Evolutionary conservation across 2,888 invertebrate species (phyloP).

Genomic region (Deroplatys truncata): DNA sequence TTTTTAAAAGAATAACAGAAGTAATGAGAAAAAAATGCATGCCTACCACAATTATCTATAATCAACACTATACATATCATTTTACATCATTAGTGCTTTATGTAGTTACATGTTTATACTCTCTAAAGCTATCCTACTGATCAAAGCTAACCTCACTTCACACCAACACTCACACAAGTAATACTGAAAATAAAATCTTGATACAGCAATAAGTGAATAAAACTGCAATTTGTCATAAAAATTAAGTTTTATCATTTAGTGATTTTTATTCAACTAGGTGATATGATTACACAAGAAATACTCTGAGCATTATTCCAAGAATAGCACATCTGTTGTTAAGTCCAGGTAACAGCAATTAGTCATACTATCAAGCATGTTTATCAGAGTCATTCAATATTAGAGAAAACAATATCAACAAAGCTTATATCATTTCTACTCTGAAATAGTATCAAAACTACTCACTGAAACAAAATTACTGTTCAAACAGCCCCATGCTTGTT

Average conservation of each 20-base stretch:
- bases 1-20: not conserved
- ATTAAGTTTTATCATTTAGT: too few species aligned
- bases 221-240: not conserved
- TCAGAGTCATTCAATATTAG: not conserved
- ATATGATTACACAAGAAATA: too few species aligned
- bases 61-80: conserved; percentile 9
- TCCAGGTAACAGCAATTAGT: not conserved
- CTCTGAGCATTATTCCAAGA: not conserved
- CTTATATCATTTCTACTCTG: not conserved
- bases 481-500: not conserved
- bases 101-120: conserved; percentile 3
- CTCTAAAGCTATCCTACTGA: conserved; percentile 8
- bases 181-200: not conserved
- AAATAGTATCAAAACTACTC: not conserved
- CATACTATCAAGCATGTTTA: not conserved
- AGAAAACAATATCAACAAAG: not conserved
- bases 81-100: conserved; percentile 8
- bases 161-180: not conserved
- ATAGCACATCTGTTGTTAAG: not conserved
- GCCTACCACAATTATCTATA: conserved; percentile 15
- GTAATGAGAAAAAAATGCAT: conserved; percentile 17
- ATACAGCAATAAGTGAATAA: not conserved
- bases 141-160: conserved; percentile 5
- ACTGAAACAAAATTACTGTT: not conserved
- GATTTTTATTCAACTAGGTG: too few species aligned